Base-by-base conservation (phyloP, 2,888 invertebrate genomes). In the Tricholauxania praeusta region DNA sequence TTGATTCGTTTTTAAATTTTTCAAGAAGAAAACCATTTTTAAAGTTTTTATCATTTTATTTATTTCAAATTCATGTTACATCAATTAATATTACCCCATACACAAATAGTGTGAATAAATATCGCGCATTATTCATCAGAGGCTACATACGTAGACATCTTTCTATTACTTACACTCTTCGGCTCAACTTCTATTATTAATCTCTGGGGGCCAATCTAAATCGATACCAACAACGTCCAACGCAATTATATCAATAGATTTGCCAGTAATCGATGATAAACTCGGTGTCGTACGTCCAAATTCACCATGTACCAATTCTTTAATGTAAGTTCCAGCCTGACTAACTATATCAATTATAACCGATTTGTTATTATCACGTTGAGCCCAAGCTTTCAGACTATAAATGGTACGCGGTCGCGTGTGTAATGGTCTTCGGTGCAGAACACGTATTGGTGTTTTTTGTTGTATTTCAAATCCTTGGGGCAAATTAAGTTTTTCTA, bases 231-330 rank as follows among this genome's bases (percentile, higher is more conserved):
- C 90, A 4, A 99, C 98, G 89, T 98, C 98, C 8, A 99, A 88
- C 51, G 96, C 94, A n/a, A 97, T 88, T 79, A 99, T 95, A 86
- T 99, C 99, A 8, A 94, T 91, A 47, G 90, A 89, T 47, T 88
- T 87, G 0, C 91, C 91, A 52, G 97, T 88, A 57, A 96, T 88
- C 22, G 91, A 89, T 1, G 91, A 88, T 39, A 98, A 88, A 80
- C 91, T 92, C 0, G 99, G 99, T 12, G 84, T 85, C 0, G 97
- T 97, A 78, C 99, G 90, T 1, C 96, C 94, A 84, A 98, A 94
- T 89, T 99, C 99, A 4, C 98, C 96, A 88, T 99, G 97, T 22
- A 96, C 94, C 89, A 99, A 96, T 89, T 99, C 99, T 88, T 99
- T 99, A 1, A 99, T 92, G 85, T 99, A 99, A 53, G 97, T 96